Evolutionary conservation across 30 jellyfish, hydroid and myxozoan species (phyloP).

Genomic region (Cassiopea xamachana): DNA sequence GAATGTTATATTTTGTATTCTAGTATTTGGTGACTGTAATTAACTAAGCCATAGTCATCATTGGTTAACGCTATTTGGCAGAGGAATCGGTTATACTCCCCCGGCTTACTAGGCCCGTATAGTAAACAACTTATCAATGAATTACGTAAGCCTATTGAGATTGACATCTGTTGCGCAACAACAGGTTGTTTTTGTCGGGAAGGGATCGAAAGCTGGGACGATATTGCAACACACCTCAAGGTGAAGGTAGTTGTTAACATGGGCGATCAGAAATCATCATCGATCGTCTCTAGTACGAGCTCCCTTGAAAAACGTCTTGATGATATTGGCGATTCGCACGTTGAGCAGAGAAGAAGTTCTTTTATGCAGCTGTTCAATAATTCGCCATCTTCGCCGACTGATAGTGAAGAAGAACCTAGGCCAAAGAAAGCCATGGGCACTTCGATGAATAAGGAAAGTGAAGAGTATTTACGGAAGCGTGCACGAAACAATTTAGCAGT

Average conservation of each 20-base stretch:
- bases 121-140: slow-evolving; percentile 74
- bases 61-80: too few relatives aligned
- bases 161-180: slow-evolving; percentile 73
- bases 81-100: slow-evolving; percentile 1
- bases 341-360: slow-evolving; percentile 16
- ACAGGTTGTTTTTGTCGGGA: slow-evolving; percentile 37
- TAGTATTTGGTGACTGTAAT: too few relatives aligned
- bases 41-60: too few relatives aligned
- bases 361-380: slow-evolving; percentile 9
- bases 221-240: slow-evolving; percentile 54
- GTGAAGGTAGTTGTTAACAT: slow-evolving; percentile 2
- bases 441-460: slow-evolving; percentile 57
- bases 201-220: background rate
- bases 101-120: slow-evolving; percentile 7
- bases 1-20: too few relatives aligned
- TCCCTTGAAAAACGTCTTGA: slow-evolving; percentile 5
- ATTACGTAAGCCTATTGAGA: slow-evolving; percentile 54
- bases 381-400: slow-evolving; percentile 1
- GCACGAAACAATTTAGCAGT: slow-evolving; percentile 95
- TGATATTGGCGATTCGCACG: background rate
- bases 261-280: slow-evolving; percentile 25
- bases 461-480: slow-evolving; percentile 84
- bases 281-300: slow-evolving; percentile 36
- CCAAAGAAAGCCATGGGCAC: slow-evolving; percentile 6
- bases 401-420: slow-evolving; percentile 6